Conservation (phyloP, 2,113 vertebrate genomes). For the Odontophorus gujanensis region DNA sequence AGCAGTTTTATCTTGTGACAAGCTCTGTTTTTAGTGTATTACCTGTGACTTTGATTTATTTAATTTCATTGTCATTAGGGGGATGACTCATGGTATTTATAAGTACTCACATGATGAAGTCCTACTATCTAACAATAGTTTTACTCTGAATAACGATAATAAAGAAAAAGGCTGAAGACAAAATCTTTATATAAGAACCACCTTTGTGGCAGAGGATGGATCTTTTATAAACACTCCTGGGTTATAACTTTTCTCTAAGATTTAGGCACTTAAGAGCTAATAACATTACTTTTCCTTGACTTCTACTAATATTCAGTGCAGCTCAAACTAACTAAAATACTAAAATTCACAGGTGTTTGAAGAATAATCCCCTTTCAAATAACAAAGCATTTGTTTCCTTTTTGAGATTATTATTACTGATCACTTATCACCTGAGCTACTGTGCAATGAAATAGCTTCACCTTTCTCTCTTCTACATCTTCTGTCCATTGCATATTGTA, state of each 20-base stretch:
- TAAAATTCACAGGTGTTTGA: background rate
- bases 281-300: background rate
- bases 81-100: constrained; percentile 18
- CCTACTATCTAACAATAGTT: background rate
- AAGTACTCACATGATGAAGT: constrained; percentile 32
- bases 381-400: background rate
- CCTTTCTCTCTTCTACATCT: background rate
- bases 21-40: background rate
- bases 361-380: background rate
- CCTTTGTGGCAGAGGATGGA: background rate
- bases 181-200: background rate
- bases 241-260: background rate
- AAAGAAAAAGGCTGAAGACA: background rate
- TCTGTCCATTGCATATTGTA: background rate
- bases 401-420: background rate
- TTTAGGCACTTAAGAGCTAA: background rate
- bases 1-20: background rate
- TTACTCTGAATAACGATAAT: background rate
- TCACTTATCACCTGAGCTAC: background rate
- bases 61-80: background rate
- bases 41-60: constrained; percentile 21
- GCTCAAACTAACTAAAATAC: background rate
- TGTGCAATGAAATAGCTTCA: background rate
- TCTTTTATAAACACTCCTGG: background rate
- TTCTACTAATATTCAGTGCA: background rate